These are phyloP conservation scores for Antennarius maculatus DNA, from an alignment of 2,797 vertebrate genomes.

Conservation along the genomic window DNA sequence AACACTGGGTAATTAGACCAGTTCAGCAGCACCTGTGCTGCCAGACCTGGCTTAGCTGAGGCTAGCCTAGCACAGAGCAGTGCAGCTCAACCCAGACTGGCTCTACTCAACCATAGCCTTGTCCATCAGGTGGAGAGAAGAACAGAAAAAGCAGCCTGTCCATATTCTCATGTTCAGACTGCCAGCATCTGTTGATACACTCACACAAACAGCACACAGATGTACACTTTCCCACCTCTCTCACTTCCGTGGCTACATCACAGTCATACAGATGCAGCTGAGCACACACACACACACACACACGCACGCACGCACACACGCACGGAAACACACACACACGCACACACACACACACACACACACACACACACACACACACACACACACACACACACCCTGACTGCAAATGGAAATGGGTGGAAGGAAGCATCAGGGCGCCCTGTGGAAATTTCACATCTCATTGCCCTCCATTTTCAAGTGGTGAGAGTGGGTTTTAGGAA, in stretches of 20 bases:
- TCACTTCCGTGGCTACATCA: conserved; percentile 31
- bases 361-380: conserved; percentile 19
- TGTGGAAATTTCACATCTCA: conserved; percentile 84
- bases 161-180: conserved; percentile 58
- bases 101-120: conserved; percentile 46
- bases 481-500: conserved; percentile 69
- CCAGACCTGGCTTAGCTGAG: conserved; percentile 54
- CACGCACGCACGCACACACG: conserved; percentile 1
- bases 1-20: conserved; percentile 83
- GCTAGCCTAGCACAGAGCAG: conserved; percentile 35
- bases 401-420: conserved; percentile 73
- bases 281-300: conserved; percentile 56
- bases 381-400: conserved; percentile 61
- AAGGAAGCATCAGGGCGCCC: conserved; percentile 70
- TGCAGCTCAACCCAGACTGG: conserved; percentile 36
- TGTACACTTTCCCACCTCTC: conserved; percentile 43
- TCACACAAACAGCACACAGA: conserved; percentile 56
- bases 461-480: conserved; percentile 82
- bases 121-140: conserved; percentile 62
- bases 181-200: conserved; percentile 72
- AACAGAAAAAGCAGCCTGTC: conserved; percentile 44
- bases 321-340: conserved; percentile 57
- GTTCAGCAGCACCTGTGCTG: conserved; percentile 75
- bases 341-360: conserved; percentile 39
- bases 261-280: conserved; percentile 58